These are phyloP conservation scores for Pipistrellus kuhlii DNA, from an alignment of 2,797 vertebrate genomes.

Conservation along the genomic window DNA sequence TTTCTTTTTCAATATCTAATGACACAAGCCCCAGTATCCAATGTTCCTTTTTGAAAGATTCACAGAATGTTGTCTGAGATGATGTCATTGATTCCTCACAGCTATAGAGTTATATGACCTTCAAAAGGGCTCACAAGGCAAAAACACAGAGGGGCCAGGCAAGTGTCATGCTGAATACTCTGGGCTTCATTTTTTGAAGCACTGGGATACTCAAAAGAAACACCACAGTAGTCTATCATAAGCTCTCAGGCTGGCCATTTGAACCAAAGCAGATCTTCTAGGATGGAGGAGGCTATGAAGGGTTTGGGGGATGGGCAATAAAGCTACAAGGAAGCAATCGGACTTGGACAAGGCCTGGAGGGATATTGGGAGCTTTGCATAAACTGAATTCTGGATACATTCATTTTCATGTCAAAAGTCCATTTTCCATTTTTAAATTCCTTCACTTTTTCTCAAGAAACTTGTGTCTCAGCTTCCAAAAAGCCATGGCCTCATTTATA, in stretches of 20 bases:
- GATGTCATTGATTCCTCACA: not conserved
- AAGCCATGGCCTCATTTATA: constrained; percentile 51
- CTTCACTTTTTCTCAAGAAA: constrained; percentile 28
- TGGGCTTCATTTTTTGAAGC: not conserved
- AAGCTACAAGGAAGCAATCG: not conserved
- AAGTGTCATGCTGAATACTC: not conserved
- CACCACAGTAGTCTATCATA: not conserved
- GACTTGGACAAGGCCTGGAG: not conserved
- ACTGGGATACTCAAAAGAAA: not conserved
- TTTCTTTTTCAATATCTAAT: not conserved
- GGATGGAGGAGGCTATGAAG: not conserved
- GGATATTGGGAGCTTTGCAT: not conserved
- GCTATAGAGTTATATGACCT: not conserved
- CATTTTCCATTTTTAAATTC: not conserved
- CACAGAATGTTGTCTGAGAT: not conserved
- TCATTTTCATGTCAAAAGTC: not conserved
- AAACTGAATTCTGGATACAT: not conserved
- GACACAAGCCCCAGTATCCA: not conserved
- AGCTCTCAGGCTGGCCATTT: not conserved
- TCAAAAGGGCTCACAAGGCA: not conserved
- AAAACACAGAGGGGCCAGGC: not conserved
- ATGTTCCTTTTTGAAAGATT: not conserved
- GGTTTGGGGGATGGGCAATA: not conserved
- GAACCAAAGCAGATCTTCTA: not conserved
- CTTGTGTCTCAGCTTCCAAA: not conserved